Evolutionary conservation across 1,140 invertebrate species (phyloP).

Genomic region (Panagrolaimus sp.): DNA sequence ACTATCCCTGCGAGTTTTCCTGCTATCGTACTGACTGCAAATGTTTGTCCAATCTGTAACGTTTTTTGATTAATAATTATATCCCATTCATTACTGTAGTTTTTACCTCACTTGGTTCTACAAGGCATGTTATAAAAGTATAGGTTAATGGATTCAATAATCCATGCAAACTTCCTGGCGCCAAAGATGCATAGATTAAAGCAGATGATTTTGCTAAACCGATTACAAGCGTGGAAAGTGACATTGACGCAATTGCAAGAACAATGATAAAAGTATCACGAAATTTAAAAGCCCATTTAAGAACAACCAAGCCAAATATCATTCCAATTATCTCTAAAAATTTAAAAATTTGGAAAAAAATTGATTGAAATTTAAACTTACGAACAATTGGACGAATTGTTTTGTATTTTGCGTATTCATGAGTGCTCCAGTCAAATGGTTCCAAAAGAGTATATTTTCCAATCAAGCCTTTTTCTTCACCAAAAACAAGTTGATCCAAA

Average conservation of each 20-base stretch:
- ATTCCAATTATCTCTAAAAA: conserved; percentile 46
- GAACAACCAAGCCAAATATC: conserved; percentile 40
- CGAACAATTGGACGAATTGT: conserved; percentile 41
- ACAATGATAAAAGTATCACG: conserved; percentile 40
- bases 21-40: conserved; percentile 1
- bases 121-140: conserved; percentile 15
- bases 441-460: conserved; percentile 23
- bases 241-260: conserved; percentile 37
- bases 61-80: neutral
- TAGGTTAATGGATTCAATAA: conserved; percentile 7
- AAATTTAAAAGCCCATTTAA: conserved; percentile 36
- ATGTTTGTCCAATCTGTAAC: conserved; percentile 15
- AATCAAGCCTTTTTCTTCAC: conserved; percentile 29
- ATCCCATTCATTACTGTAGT: neutral
- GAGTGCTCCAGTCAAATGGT: conserved; percentile 30
- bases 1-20: neutral
- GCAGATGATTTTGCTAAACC: conserved; percentile 39
- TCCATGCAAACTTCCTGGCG: conserved; percentile 5
- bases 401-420: conserved; percentile 45
- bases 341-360: neutral
- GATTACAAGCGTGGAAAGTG: conserved; percentile 36
- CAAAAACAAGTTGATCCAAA: conserved; percentile 23
- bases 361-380: conserved; percentile 19
- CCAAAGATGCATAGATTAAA: conserved; percentile 45
- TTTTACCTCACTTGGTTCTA: conserved; percentile 5